Base-by-base conservation (phyloP, 2,113 vertebrate species). In the Xiphophorus maculatus region DNA sequence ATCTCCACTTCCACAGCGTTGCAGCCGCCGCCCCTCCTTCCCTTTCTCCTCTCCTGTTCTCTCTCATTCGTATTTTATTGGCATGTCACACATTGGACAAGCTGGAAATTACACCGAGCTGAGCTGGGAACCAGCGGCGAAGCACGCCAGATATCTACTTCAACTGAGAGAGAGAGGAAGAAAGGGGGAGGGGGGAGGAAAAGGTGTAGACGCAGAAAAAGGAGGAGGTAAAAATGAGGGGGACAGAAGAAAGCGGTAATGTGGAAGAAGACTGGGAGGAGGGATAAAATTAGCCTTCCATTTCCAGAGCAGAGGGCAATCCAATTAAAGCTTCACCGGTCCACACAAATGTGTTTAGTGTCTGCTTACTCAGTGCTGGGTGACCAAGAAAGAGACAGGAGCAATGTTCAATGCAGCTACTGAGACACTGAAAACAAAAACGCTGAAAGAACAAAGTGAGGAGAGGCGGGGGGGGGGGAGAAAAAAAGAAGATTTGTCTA, bases 71-170 rank as follows among this genome's bases (percentile, higher is more conserved):
- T 83, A 90, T 92, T 93, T 94, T 93, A 93, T 87, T 94, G 93
- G 85, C 85, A 86, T 87, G 92, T 93, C 92, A 93, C 90, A 94
- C 93, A 85, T 90, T 91, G 88, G 91, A 91, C 90, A 94, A 93
- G 91, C 92, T 93, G 93, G 92, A 94, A 94, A 95, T 94, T 91
- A 92, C 87, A 90, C 87, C 63, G 74, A 83, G 83, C 81, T 66
- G 89, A 89, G 76, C 89, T 86, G 90, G 85, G 87, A 92, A 91
- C 76, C 84, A 84, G 85, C 29, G 79, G 77, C 72, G 73, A 91
- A 89, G 87, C 88, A 84, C 71, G 73, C 85, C 87, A 90, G 76
- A 88, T 86, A 89, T 76, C 84, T 82, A 89, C 84, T 90, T 90
- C 90, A 79, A 66, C 84, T 66, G 63, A 82, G 83, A 73, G 71